Percentiles rank a stretch among this genome's conserved stretches.
Conservation (phyloP, 2,888 invertebrate species). For the Dioctria rufipes region DNA sequence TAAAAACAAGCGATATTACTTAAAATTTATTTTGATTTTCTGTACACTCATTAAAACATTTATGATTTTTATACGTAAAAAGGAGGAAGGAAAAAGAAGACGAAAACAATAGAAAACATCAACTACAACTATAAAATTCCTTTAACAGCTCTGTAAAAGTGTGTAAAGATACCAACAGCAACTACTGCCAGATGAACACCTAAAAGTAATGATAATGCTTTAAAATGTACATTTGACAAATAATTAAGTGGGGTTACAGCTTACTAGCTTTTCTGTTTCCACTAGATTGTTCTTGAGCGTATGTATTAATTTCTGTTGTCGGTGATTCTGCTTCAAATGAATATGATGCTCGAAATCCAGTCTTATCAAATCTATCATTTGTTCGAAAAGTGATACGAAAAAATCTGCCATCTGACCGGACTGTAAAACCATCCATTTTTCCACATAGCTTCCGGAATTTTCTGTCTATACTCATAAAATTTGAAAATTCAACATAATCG, state of each 20-base stretch:
- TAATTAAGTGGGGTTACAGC: neutral
- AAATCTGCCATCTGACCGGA: constrained; percentile 91
- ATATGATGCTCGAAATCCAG: constrained; percentile 94
- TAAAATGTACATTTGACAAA: constrained; percentile 2
- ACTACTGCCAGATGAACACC: constrained; percentile 25
- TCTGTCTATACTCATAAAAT: constrained; percentile 91
- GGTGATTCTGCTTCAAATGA: constrained; percentile 81
- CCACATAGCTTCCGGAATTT: constrained; percentile 94
- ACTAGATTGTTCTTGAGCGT: constrained; percentile 58
- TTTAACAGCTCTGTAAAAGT: constrained; percentile 28
- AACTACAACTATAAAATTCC: constrained; percentile 54
- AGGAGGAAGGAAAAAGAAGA: neutral
- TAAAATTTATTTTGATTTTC: constrained; percentile 53
- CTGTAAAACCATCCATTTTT: constrained; percentile 77
- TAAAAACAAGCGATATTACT: constrained; percentile 26
- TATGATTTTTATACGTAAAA: constrained; percentile 33
- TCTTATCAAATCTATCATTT: constrained; percentile 93
- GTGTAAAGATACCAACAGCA: constrained; percentile 20
- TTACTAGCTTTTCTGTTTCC: constrained; percentile 26
- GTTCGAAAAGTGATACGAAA: constrained; percentile 96
- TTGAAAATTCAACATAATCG: constrained; percentile 97
- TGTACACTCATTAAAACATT: constrained; percentile 48
- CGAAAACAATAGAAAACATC: constrained; percentile 26
- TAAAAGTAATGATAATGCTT: constrained; percentile 13
- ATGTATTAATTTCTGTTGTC: constrained; percentile 64